Evolutionary conservation across 2,113 vertebrate species (phyloP).

Genomic region (Trichomycterus rosablanca): DNA sequence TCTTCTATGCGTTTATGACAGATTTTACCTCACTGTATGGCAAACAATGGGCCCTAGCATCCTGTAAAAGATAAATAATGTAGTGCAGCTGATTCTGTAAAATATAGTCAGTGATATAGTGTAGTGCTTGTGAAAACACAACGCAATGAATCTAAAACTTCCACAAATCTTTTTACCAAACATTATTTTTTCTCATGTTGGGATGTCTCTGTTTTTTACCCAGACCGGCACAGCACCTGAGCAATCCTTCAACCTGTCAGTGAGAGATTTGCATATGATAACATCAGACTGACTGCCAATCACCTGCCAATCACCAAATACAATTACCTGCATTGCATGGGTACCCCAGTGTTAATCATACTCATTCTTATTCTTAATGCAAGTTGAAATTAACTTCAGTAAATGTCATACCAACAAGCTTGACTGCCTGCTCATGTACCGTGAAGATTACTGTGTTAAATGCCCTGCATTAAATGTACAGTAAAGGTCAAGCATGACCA

Average conservation of each 20-base stretch:
- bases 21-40: too few species aligned
- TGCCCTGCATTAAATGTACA: neutral
- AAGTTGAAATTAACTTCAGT: neutral
- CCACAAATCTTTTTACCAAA: too few species aligned
- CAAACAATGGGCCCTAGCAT: too few species aligned
- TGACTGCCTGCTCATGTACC: neutral
- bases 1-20: too few species aligned
- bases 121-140: too few species aligned
- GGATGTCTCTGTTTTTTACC: neutral
- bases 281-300: neutral
- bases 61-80: too few species aligned
- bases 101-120: too few species aligned
- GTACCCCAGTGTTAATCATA: too few species aligned
- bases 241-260: conserved; percentile 22
- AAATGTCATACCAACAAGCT: neutral
- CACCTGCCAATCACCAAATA: neutral
- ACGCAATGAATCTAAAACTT: too few species aligned
- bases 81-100: too few species aligned
- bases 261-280: neutral
- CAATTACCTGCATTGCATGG: neutral
- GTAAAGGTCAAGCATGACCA: neutral
- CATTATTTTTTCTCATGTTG: neutral
- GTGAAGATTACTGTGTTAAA: neutral
- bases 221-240: neutral
- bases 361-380: neutral